These are phyloP conservation scores for Istiophorus platypterus DNA, from an alignment of 2,113 vertebrate genomes.

Conservation along the genomic window DNA sequence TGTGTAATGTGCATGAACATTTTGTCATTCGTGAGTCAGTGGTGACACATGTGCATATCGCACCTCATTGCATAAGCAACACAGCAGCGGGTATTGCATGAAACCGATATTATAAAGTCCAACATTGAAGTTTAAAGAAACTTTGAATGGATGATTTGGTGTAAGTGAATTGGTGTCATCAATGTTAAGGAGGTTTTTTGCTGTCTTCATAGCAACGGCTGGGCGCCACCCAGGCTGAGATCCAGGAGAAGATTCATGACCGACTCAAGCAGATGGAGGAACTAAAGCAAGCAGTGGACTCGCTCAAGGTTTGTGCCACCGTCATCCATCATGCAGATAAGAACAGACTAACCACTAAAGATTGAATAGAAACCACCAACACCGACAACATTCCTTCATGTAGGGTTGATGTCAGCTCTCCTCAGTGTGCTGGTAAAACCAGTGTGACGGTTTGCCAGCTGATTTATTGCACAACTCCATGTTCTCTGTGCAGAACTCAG, in stretches of 20 bases:
- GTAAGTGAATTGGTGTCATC: neutral
- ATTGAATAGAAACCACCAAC: neutral
- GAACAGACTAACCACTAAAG: constrained; percentile 48
- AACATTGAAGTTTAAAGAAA: neutral
- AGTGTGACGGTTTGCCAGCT: constrained; percentile 30
- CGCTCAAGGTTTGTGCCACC: constrained; percentile 80
- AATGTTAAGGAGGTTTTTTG: constrained; percentile 19
- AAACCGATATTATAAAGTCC: neutral
- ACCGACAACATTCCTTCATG: constrained; percentile 57
- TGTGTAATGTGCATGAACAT: neutral
- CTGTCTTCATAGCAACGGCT: constrained; percentile 80
- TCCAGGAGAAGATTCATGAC: constrained; percentile 87
- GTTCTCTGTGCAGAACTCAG: constrained; percentile 77
- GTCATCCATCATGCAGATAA: constrained; percentile 27
- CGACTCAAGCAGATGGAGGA: constrained; percentile 88
- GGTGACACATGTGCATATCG: neutral
- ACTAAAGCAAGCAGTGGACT: constrained; percentile 85
- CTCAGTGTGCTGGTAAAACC: constrained; percentile 25
- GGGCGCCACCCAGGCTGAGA: constrained; percentile 86
- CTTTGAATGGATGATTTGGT: neutral
- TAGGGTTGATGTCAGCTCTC: constrained; percentile 24
- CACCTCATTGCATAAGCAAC: neutral
- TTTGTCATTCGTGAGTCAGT: constrained; percentile 2
- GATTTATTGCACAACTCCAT: constrained; percentile 2
- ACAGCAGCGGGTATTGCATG: constrained; percentile 17